Conservation (phyloP, 2,888 invertebrate genomes). For the Aplocera efformata region DNA sequence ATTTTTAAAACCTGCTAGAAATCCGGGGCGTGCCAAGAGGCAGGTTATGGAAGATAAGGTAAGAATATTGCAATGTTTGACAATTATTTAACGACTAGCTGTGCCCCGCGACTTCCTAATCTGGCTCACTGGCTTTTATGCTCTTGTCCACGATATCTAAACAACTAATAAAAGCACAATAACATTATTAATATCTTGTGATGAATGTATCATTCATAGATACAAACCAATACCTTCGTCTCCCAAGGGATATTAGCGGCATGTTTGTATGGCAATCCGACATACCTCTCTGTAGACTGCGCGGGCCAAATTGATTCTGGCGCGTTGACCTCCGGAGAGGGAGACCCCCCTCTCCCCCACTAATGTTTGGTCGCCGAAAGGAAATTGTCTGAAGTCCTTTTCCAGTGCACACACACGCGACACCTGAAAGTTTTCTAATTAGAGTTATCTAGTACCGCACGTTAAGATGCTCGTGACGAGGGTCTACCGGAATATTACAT, state of each 20-base stretch:
- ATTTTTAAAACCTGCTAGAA: too few species aligned
- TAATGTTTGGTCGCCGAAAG: constrained; percentile 84
- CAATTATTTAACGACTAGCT: too few species aligned
- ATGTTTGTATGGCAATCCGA: constrained; percentile 20
- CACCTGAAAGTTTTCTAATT: constrained; percentile 43
- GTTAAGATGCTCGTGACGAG: too few species aligned
- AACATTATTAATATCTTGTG: background rate
- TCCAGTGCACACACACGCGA: constrained; percentile 76
- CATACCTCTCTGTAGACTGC: constrained; percentile 70
- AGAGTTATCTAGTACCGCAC: background rate
- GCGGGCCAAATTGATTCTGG: constrained; percentile 84
- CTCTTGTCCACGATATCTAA: too few species aligned
- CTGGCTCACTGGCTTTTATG: too few species aligned
- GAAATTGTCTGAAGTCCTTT: constrained; percentile 80
- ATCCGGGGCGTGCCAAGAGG: too few species aligned
- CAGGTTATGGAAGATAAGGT: too few species aligned
- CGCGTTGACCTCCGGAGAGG: constrained; percentile 87
- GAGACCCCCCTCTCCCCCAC: constrained; percentile 87
- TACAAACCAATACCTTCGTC: constrained; percentile 11
- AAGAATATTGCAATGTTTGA: too few species aligned
- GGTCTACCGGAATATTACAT: too few species aligned
- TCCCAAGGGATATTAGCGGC: constrained; percentile 15
- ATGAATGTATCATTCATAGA: constrained; percentile 5
- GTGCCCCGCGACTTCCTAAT: too few species aligned
- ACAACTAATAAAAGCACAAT: too few species aligned